Conservation (phyloP, 2,797 vertebrate genomes). For the Helostoma temminkii region DNA sequence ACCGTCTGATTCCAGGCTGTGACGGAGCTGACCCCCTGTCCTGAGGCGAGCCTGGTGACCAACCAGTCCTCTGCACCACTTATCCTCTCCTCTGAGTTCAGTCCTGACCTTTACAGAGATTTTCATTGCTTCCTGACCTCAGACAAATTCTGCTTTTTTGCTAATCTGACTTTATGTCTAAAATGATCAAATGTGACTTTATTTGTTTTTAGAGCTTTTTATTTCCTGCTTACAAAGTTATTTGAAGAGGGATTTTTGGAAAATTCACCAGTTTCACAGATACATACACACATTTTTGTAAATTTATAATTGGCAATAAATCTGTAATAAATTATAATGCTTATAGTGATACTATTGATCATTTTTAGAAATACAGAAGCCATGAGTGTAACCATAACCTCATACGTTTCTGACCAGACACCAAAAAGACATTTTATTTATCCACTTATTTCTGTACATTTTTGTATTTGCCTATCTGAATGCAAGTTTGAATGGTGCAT, state of each 20-base stretch:
- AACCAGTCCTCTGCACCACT: constrained; percentile 10
- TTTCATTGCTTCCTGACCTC: constrained; percentile 62
- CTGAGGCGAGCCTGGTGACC: constrained; percentile 60
- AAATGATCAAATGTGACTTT: neutral
- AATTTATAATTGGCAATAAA: too few species aligned
- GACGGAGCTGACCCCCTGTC: constrained; percentile 63
- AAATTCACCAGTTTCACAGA: too few species aligned
- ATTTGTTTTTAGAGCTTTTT: constrained; percentile 5
- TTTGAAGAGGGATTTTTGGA: too few species aligned
- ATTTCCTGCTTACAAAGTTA: neutral
- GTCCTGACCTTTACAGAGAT: constrained; percentile 65
- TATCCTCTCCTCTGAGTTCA: constrained; percentile 42
- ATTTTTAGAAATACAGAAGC: too few species aligned
- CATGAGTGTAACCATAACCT: too few species aligned
- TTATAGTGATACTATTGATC: too few species aligned
- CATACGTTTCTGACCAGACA: neutral
- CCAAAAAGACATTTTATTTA: neutral
- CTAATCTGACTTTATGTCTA: constrained; percentile 9
- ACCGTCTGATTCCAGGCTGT: constrained; percentile 45
- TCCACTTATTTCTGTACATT: neutral
- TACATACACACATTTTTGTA: too few species aligned
- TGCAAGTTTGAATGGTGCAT: neutral
- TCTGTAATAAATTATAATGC: too few species aligned
- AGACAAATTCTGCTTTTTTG: constrained; percentile 19
- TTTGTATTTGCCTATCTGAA: neutral